Percentiles rank a stretch among this genome's conserved stretches.
Conservation (phyloP, 2,888 invertebrate genomes). For the Peribatodes rhomboidaria region DNA sequence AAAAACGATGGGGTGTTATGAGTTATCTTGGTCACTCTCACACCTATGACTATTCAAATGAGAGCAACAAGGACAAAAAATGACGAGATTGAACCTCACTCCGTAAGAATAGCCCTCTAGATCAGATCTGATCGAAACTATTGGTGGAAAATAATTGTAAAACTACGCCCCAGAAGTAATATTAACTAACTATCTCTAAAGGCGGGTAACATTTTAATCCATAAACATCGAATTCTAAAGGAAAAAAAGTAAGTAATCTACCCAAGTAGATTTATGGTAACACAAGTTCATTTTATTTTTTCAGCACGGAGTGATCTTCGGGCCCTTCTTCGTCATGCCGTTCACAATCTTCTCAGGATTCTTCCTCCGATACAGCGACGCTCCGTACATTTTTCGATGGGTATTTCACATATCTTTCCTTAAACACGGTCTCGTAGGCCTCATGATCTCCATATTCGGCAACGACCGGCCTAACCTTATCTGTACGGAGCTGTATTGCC, state of each 20-base stretch:
- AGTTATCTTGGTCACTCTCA: too few relatives aligned
- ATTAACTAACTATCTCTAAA: too few relatives aligned
- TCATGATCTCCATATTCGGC: conserved; percentile 93
- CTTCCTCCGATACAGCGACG: conserved; percentile 94
- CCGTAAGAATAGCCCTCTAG: too few relatives aligned
- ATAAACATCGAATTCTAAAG: too few relatives aligned
- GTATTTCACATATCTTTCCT: conserved; percentile 95
- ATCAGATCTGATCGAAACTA: too few relatives aligned
- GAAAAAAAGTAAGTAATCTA: background rate
- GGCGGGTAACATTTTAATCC: too few relatives aligned
- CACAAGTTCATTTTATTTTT: conserved; percentile 58
- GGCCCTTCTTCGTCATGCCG: conserved; percentile 95
- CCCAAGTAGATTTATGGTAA: background rate
- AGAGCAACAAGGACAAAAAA: too few relatives aligned
- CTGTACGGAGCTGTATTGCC: conserved; percentile 92
- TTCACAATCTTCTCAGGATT: conserved; percentile 97
- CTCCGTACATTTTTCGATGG: conserved; percentile 93
- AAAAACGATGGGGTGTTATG: too few relatives aligned
- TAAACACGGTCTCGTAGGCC: conserved; percentile 95
- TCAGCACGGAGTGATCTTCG: conserved; percentile 95
- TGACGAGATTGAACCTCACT: too few relatives aligned
- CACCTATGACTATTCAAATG: too few relatives aligned
- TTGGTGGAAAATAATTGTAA: too few relatives aligned
- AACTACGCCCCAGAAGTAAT: too few relatives aligned
- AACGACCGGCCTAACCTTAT: conserved; percentile 91